Conservation (phyloP, 2,113 vertebrate species). For the Strix aluco region DNA sequence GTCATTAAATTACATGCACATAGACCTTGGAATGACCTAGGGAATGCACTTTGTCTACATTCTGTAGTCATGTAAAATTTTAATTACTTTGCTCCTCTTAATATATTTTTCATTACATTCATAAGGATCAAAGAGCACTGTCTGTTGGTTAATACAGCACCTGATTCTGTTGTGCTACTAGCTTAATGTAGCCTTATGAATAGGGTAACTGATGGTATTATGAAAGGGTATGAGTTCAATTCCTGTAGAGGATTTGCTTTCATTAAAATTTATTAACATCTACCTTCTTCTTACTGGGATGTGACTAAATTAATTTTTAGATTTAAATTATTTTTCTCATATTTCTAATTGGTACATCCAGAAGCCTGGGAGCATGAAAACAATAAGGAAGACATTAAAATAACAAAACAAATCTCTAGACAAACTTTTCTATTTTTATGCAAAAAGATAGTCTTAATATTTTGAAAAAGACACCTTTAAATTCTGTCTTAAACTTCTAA, state of each 20-base stretch:
- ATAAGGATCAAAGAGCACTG: conserved; percentile 29
- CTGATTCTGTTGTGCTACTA: not conserved
- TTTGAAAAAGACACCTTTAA: not conserved
- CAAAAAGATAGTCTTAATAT: not conserved
- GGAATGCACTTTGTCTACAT: conserved; percentile 13
- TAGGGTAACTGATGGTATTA: not conserved
- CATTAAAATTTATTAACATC: conserved; percentile 57
- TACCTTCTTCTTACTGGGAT: not conserved
- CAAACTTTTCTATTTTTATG: not conserved
- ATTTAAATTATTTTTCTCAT: conserved; percentile 51
- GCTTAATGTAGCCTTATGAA: conserved; percentile 26
- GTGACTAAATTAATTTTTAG: conserved; percentile 35
- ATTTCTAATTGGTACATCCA: conserved; percentile 11
- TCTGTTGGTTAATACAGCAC: conserved; percentile 44
- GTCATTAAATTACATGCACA: not conserved
- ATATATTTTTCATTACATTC: conserved; percentile 64
- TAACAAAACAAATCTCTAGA: not conserved
- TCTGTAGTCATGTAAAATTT: conserved; percentile 17
- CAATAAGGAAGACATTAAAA: not conserved
- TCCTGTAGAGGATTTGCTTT: conserved; percentile 45
- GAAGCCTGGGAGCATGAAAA: not conserved
- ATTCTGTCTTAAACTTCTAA: not conserved
- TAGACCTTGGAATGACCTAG: not conserved
- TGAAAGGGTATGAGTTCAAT: conserved; percentile 24
- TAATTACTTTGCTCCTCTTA: conserved; percentile 60